A percentile compares a stretch with the other conserved stretches of the same genome.
These are phyloP conservation scores for Bos taurus DNA, from an alignment of 2,113 vertebrate species.

Conservation along the genomic window ARS-UCD2.0 NC_037342.1:41357001-41357500, in stretches of 20 bases:
- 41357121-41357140: not conserved
- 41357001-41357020: accelerated
- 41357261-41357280: not conserved
- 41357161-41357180: not conserved
- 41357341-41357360: constrained; percentile 2
- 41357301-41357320: not conserved
- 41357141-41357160: not conserved
- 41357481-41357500: not conserved
- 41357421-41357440: not conserved
- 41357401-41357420: not conserved
- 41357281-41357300: not conserved
- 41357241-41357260: not conserved
- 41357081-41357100: not conserved
- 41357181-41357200: not conserved
- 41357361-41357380: not conserved
- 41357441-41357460: not conserved
- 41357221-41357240: not conserved
- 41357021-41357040: no score
- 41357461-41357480: not conserved
- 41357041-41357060: not conserved
- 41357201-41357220: not conserved
- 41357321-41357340: not conserved
- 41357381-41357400: not conserved
- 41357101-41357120: not conserved
- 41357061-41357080: accelerated